A percentile compares a stretch with the other conserved stretches of the same genome.
These are phyloP conservation scores for Balaeniceps rex DNA, from an alignment of 2,113 vertebrate species.

Conservation along the genomic window DNA sequence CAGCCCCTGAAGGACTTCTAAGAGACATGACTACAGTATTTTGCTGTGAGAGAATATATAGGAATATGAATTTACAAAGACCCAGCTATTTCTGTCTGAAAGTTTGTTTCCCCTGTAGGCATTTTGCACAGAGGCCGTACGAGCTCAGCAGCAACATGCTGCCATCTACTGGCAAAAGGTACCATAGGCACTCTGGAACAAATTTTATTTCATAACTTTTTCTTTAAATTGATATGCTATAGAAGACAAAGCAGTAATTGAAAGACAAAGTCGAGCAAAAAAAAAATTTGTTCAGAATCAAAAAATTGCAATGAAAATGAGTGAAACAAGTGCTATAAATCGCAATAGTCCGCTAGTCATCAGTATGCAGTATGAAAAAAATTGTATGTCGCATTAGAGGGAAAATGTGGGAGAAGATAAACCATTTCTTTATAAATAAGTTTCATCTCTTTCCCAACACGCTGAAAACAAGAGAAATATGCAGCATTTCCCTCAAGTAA, in stretches of 20 bases:
- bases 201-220: not conserved
- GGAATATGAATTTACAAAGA: not conserved
- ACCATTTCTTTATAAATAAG: not conserved
- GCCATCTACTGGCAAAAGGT: constrained; percentile 70
- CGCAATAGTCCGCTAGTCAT: not conserved
- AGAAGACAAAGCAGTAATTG: not conserved
- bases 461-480: not conserved
- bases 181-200: not conserved
- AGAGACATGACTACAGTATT: not conserved
- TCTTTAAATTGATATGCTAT: not conserved
- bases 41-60: not conserved
- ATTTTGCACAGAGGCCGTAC: not conserved
- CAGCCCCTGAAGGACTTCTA: not conserved
- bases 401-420: not conserved
- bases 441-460: not conserved
- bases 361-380: not conserved
- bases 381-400: not conserved
- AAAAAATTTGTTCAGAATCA: not conserved
- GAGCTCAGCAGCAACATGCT: constrained; percentile 59
- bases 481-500: not conserved
- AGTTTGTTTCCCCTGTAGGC: not conserved
- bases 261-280: not conserved
- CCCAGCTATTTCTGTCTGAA: not conserved
- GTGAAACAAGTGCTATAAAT: not conserved
- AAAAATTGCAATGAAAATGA: not conserved